Evolutionary conservation across 1,140 invertebrate genomes (phyloP).

Genomic region (Triops longicaudatus): DNA sequence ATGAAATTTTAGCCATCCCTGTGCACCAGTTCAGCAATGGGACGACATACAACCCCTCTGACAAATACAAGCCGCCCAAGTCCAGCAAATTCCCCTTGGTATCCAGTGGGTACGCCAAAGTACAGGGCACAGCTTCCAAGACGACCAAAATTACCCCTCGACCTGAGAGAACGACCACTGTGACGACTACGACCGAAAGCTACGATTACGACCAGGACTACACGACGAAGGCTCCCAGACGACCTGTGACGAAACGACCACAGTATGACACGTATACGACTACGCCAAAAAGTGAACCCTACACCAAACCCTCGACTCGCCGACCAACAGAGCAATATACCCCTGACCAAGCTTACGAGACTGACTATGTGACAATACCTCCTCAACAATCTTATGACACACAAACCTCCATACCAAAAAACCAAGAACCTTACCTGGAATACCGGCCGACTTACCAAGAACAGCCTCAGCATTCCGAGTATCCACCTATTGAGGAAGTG

Average conservation of each 20-base stretch:
- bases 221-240: background rate
- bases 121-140: conserved; percentile 22
- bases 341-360: conserved; percentile 9
- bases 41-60: conserved; percentile 28
- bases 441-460: background rate
- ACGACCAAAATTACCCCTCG: conserved; percentile 8
- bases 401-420: background rate
- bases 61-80: conserved; percentile 25
- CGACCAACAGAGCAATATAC: conserved; percentile 13
- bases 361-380: background rate
- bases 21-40: conserved; percentile 29
- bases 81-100: conserved; percentile 26
- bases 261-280: conserved; percentile 1
- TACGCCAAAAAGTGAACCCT: background rate
- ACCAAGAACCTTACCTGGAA: background rate
- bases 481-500: background rate
- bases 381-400: background rate
- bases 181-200: background rate
- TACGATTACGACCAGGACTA: conserved; percentile 17
- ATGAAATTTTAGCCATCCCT: conserved; percentile 27
- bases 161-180: conserved; percentile 1
- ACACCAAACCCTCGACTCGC: background rate
- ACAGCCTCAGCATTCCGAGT: background rate
- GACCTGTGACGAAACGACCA: conserved; percentile 18
- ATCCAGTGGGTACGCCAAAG: conserved; percentile 27